Evolutionary conservation across 1,140 invertebrate genomes (phyloP).

Genomic region (Tetragnatha versicolor): DNA sequence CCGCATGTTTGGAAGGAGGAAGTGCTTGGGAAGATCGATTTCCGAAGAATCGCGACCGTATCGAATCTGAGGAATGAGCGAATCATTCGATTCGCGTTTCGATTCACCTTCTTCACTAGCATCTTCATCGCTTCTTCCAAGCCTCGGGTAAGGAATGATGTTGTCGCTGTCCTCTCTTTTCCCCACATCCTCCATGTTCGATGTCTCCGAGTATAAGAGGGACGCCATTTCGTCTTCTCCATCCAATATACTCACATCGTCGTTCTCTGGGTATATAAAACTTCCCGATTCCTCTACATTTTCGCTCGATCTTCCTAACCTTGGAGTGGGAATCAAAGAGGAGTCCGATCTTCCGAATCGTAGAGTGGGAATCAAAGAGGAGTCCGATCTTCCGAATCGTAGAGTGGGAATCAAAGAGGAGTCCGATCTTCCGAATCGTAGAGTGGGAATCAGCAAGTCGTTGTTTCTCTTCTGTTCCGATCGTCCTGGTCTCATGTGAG

Average conservation of each 20-base stretch:
- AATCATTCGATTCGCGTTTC: conserved; percentile 1
- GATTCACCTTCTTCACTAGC: not conserved
- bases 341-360: conserved; percentile 6
- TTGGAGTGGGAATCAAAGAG: conserved; percentile 3
- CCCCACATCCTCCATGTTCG: not conserved
- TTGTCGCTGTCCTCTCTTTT: not conserved
- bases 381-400: not conserved
- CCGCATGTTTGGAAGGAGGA: conserved; percentile 18
- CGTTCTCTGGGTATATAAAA: too few species aligned
- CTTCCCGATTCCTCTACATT: not conserved
- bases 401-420: not conserved
- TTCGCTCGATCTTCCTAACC: not conserved
- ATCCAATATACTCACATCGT: not conserved
- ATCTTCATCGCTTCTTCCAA: not conserved
- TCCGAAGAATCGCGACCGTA: conserved; percentile 2
- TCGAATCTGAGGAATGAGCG: conserved; percentile 31
- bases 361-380: not conserved
- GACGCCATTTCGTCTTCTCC: not conserved
- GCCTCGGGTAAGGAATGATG: conserved; percentile 21
- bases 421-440: conserved; percentile 8
- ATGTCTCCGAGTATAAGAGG: too few species aligned
- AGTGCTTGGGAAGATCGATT: not conserved
- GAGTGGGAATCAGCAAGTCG: not conserved
- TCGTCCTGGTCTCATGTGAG: not conserved
- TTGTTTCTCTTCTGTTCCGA: not conserved